Base-by-base conservation (phyloP, 1,140 invertebrate genomes). In the Cydia pomonella region DNA sequence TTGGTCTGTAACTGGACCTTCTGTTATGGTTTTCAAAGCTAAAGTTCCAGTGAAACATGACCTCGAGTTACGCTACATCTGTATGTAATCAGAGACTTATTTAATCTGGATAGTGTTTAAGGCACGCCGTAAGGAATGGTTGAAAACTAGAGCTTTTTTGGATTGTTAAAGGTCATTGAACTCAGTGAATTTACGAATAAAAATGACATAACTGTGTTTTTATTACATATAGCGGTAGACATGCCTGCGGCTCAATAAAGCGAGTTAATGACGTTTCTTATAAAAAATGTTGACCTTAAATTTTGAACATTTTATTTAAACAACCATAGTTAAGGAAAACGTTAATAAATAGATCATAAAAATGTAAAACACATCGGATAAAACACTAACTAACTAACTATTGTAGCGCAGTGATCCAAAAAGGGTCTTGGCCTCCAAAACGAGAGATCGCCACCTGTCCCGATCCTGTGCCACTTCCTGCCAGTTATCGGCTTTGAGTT, bases 121-220 rank as follows among this genome's bases (percentile, higher is more conserved):
- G 13, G 41, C 38, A 41, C 12, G 41, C 41, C 41, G 41, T 44
- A 44, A 16, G 3, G 38, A 41, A 44, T 44, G 41, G 50, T 9
- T 18, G 5, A 18, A 53, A 53, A 53, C 18, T 53, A 53, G 50
- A 53, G 50, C 50, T 53, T 53, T 53, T 53, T 53, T 1, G 50
- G 50, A 53, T 53, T 53, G 0, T 53, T 18, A 7, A 5, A 21
- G n/a, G n/a, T 53, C 16, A 53, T 18, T 53, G 16, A 53, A 44
- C 41, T 44, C 50, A 18, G 2, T 53, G 18, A 53, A 5, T 18
- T 18, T 18, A 53, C 16, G n/a, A 2, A 50, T 50, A 53, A 53
- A 50, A 53, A 53, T 53, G n/a, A 53, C 6, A 53, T 53, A 53
- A 53, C n/a, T 53, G 50, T 53, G 5, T 18, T 53, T 53, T 53